These are phyloP conservation scores for Acronicta psi DNA, from an alignment of 2,888 invertebrate species.

Conservation along the genomic window DNA sequence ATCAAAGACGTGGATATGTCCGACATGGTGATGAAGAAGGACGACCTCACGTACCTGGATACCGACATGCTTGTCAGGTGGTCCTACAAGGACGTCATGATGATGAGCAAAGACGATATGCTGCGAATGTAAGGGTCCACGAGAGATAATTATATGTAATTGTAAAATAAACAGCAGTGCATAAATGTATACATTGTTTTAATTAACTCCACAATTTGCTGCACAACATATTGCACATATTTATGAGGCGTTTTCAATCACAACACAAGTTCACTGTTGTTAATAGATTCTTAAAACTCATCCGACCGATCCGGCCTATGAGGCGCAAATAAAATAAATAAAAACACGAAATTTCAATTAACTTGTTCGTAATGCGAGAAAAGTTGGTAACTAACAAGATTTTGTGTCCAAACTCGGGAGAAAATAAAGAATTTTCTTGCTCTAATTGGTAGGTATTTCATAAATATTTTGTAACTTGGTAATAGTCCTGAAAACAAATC, in stretches of 20 bases:
- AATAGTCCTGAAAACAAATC: slow-evolving; percentile 45
- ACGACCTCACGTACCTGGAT: slow-evolving; percentile 81
- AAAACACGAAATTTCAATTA: slow-evolving; percentile 47
- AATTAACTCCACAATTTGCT: slow-evolving; percentile 11
- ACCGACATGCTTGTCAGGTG: slow-evolving; percentile 75
- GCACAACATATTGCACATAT: slow-evolving; percentile 5
- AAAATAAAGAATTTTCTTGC: slow-evolving; percentile 23
- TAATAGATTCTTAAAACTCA: slow-evolving; percentile 32
- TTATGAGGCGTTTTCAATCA: neutral
- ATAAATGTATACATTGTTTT: slow-evolving; percentile 37
- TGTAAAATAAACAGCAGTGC: slow-evolving; percentile 45
- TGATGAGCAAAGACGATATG: slow-evolving; percentile 78
- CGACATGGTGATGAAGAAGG: slow-evolving; percentile 81
- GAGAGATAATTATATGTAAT: slow-evolving; percentile 11
- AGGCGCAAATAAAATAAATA: slow-evolving; percentile 33
- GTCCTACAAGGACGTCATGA: slow-evolving; percentile 81
- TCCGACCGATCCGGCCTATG: slow-evolving; percentile 4
- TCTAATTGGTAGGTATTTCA: slow-evolving; percentile 36
- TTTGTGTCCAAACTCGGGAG: slow-evolving; percentile 17
- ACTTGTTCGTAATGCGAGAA: slow-evolving; percentile 32
- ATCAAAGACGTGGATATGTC: slow-evolving; percentile 77
- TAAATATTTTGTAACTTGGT: slow-evolving; percentile 45
- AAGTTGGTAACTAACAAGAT: slow-evolving; percentile 30
- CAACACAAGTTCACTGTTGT: slow-evolving; percentile 16
- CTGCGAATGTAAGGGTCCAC: slow-evolving; percentile 67